Base-by-base conservation (phyloP, 2,113 vertebrate species). In the Carassius gibelio region DNA sequence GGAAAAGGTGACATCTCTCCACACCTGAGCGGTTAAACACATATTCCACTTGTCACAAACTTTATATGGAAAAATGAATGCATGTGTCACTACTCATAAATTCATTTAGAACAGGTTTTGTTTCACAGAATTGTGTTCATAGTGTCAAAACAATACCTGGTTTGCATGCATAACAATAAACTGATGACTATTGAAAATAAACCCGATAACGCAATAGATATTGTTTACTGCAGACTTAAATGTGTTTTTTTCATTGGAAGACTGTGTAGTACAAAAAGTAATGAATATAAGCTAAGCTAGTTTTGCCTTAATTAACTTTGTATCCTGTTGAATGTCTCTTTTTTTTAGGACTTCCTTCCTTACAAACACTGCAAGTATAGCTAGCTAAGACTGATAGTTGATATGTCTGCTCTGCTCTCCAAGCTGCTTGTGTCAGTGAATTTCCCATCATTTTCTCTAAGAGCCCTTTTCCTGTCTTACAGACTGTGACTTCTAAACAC, bases 391-490 rank as follows among this genome's bases (percentile, higher is more conserved):
- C 42, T 5, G 21, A 38, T 64, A 62, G 42, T 5, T 45, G 42
- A 3, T 21, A 55, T 55, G 8, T n/a, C 14, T 72, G 55, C 42
- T 21, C 74, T 82, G 85, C 19, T 85, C 55, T 74, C 42, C 11
- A 50, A 75, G 30, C 81, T 52, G 30, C 71, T 86, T 38, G 42
- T 66, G 23, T 81, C 79, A 68, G 62, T 81, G n/a, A 68, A 68
- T 88, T 90, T 86, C 85, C 87, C 85, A 26, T 17, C 69, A 87
- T 84, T 88, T 81, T 85, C 90, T 89, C 50, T 87, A 88, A 91
- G 84, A 89, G 82, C 71, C 85, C 38, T 59, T 81, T 88, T 84
- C 86, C 88, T 84, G 82, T 89, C 85, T 77, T 26, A 68, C n/a
- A 48, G 79, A 21, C 81, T 55, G 26, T 42, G 42, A 74, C 55